These are phyloP conservation scores for Daphoenositta chrysoptera DNA, from an alignment of 2,113 vertebrate genomes.

Conservation along the genomic window DNA sequence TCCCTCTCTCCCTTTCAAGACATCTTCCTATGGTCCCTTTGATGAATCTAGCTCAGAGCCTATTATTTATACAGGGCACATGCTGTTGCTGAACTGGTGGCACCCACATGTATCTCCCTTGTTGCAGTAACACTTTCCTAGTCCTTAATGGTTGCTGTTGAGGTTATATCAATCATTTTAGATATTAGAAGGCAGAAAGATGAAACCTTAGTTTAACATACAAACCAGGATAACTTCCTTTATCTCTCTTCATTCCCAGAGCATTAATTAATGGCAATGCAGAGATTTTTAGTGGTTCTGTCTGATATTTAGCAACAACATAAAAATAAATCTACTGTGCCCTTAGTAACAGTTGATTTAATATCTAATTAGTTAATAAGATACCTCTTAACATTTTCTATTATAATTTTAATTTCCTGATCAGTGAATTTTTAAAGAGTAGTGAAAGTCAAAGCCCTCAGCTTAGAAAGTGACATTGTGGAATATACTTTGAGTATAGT, in stretches of 20 bases:
- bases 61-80: slow-evolving; percentile 1
- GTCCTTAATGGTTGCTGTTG: neutral
- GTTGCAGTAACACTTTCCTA: slow-evolving; percentile 16
- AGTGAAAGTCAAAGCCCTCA: neutral
- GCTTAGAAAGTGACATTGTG: neutral
- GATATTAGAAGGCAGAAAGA: neutral
- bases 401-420: neutral
- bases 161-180: slow-evolving; percentile 14
- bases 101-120: neutral
- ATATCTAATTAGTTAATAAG: neutral
- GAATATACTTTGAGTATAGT: neutral
- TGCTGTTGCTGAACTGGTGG: neutral
- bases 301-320: neutral
- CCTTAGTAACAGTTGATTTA: neutral
- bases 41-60: neutral
- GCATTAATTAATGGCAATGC: neutral
- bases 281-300: neutral
- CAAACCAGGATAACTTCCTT: neutral
- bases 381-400: neutral
- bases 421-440: neutral
- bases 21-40: neutral
- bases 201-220: neutral
- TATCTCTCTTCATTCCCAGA: neutral
- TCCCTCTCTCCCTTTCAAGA: slow-evolving; percentile 28
- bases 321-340: neutral